Evolutionary conservation across 2,888 invertebrate genomes (phyloP).

Genomic region (Platycheirus albimanus): DNA sequence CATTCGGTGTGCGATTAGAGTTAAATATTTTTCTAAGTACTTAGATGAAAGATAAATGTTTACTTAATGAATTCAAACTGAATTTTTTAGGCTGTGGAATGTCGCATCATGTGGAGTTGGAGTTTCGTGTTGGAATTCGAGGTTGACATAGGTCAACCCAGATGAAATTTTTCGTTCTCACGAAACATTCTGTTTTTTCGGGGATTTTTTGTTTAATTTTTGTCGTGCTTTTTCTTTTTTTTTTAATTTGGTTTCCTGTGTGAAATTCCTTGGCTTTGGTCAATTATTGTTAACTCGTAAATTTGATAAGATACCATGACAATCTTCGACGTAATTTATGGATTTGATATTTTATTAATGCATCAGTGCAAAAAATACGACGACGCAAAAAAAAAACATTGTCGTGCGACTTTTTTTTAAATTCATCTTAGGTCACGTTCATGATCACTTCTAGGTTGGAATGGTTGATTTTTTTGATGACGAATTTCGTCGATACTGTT

Average conservation of each 20-base stretch:
- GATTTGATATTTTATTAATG: no score
- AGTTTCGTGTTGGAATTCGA: slow-evolving; percentile 44
- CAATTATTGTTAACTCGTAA: no score
- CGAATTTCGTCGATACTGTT: slow-evolving; percentile 5
- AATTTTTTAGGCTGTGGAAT: slow-evolving; percentile 30
- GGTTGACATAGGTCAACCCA: slow-evolving; percentile 62
- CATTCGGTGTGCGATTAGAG: slow-evolving; percentile 68
- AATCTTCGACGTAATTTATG: no score
- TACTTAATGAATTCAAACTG: slow-evolving; percentile 67
- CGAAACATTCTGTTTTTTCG: no score
- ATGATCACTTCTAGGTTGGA: slow-evolving; percentile 18
- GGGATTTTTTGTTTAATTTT: slow-evolving; percentile 6
- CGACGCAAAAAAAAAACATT: not conserved
- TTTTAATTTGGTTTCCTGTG: slow-evolving; percentile 28
- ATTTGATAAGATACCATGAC: no score
- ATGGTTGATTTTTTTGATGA: not conserved
- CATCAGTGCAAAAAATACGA: not conserved
- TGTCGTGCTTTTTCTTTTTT: not conserved
- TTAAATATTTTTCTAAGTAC: slow-evolving; percentile 70
- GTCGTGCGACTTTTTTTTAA: not conserved
- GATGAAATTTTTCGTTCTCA: slow-evolving; percentile 39
- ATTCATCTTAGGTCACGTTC: slow-evolving; percentile 6
- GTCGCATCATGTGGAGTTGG: slow-evolving; percentile 11
- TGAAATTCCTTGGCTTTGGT: slow-evolving; percentile 32
- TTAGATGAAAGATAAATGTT: slow-evolving; percentile 73